Evolutionary conservation across 2,888 invertebrate genomes (phyloP).

Genomic region (Leptinotarsa peninsularis): DNA sequence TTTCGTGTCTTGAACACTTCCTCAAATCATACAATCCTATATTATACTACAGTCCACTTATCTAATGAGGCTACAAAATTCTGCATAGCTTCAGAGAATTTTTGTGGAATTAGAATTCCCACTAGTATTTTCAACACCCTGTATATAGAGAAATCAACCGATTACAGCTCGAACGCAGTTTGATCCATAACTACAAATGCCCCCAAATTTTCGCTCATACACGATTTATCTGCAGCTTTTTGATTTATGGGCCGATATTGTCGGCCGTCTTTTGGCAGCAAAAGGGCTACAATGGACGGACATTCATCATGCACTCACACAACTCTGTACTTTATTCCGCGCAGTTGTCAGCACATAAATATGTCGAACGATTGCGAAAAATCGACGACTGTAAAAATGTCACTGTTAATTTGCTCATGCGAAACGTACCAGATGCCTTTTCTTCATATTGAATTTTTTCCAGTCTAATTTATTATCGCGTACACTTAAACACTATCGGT

Average conservation of each 20-base stretch:
- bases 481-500: conserved; percentile 8
- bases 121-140: neutral
- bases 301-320: conserved; percentile 60
- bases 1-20: too few relatives aligned
- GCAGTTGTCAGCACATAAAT: conserved; percentile 65
- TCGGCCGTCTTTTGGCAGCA: conserved; percentile 62
- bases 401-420: conserved; percentile 65
- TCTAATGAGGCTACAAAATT: too few relatives aligned
- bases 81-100: too few relatives aligned
- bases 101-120: neutral
- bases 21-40: too few relatives aligned
- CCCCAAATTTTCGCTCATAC: conserved; percentile 12
- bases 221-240: conserved; percentile 55
- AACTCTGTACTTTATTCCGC: conserved; percentile 58
- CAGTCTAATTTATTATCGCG: conserved; percentile 46
- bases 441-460: conserved; percentile 59
- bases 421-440: conserved; percentile 63
- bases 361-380: conserved; percentile 63
- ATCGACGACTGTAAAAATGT: conserved; percentile 63
- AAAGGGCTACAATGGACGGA: conserved; percentile 62
- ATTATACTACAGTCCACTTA: too few relatives aligned
- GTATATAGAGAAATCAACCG: neutral
- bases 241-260: conserved; percentile 67
- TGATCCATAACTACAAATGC: conserved; percentile 21
- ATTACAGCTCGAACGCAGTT: conserved; percentile 4